Conservation (phyloP, 2,113 vertebrate genomes). For the Lagopus leucura region DNA sequence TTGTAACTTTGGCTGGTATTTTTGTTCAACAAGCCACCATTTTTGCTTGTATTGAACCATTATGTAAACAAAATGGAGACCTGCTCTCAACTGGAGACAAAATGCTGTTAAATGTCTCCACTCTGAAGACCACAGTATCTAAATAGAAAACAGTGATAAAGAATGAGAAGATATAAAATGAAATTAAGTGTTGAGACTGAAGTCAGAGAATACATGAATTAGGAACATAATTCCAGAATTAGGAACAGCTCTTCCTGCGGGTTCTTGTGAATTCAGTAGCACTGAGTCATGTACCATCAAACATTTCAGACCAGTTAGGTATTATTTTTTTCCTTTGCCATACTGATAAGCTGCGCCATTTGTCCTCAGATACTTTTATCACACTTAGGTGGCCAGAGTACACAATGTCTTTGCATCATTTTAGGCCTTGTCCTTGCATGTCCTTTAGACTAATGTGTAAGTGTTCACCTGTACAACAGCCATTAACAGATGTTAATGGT, state of each 20-base stretch:
- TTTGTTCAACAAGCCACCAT: not conserved
- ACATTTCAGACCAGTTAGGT: not conserved
- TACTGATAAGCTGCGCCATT: not conserved
- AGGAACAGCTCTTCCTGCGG: not conserved
- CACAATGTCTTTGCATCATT: not conserved
- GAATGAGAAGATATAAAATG: not conserved
- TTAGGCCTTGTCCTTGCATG: not conserved
- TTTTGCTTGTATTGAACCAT: not conserved
- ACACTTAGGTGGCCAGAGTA: not conserved
- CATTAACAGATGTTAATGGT: not conserved
- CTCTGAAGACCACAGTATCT: not conserved
- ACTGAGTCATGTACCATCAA: not conserved
- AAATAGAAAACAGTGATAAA: not conserved
- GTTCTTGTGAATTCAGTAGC: not conserved
- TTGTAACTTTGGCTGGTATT: not conserved
- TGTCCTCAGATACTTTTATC: not conserved
- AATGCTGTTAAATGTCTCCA: not conserved
- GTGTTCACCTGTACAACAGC: not conserved
- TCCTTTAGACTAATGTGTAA: not conserved
- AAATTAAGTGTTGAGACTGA: not conserved
- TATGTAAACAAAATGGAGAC: not conserved
- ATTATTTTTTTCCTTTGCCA: not conserved
- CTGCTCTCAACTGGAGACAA: not conserved
- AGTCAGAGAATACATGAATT: not conserved
- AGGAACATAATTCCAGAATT: not conserved